These are phyloP conservation scores for Pangasius mekongensis DNA, from an alignment of 2,797 vertebrate genomes.

Conservation along the genomic window DNA sequence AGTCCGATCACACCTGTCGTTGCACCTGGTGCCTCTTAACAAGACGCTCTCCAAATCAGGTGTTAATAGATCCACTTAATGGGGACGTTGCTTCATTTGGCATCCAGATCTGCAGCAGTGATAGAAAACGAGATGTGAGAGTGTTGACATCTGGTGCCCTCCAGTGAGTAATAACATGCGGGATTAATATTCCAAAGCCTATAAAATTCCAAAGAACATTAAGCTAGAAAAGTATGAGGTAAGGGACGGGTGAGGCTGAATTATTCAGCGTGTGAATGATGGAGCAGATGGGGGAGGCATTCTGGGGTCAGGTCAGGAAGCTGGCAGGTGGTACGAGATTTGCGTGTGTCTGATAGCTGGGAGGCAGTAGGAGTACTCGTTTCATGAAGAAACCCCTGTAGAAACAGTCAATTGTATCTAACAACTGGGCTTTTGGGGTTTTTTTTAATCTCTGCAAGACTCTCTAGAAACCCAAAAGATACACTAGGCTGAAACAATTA, in stretches of 20 bases:
- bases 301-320: slow-evolving; percentile 45
- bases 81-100: slow-evolving; percentile 14
- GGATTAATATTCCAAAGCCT: slow-evolving; percentile 62
- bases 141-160: slow-evolving; percentile 31
- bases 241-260: slow-evolving; percentile 44
- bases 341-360: background rate
- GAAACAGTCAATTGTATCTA: background rate
- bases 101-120: slow-evolving; percentile 4
- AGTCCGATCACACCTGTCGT: slow-evolving; percentile 23
- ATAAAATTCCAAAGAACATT: slow-evolving; percentile 58
- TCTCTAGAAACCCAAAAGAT: background rate
- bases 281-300: slow-evolving; percentile 51
- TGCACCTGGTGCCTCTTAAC: slow-evolving; percentile 20
- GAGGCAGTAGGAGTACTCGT: background rate
- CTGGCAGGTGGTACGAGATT: slow-evolving; percentile 44
- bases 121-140: slow-evolving; percentile 20
- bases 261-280: slow-evolving; percentile 50
- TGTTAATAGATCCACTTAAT: slow-evolving; percentile 23
- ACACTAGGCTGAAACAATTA: background rate
- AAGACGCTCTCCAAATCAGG: slow-evolving; percentile 11
- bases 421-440: background rate
- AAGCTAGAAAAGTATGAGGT: slow-evolving; percentile 46
- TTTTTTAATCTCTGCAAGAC: background rate
- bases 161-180: slow-evolving; percentile 47
- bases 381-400: background rate